Base-by-base conservation (phyloP, 2,797 vertebrate species). In the Acanthopagrus latus region DNA sequence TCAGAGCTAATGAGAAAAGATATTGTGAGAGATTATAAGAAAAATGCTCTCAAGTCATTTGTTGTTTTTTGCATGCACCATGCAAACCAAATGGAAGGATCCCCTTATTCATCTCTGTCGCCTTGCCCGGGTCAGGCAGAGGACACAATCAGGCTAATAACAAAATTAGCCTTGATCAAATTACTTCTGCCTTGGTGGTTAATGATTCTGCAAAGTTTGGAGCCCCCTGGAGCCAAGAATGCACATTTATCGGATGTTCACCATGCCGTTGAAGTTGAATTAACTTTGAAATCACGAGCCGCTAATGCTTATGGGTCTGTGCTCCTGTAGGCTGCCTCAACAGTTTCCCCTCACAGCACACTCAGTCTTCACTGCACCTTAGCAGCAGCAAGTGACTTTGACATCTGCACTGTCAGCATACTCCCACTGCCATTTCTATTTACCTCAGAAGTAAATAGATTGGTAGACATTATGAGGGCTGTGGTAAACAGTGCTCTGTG, bases 71-170 rank as follows among this genome's bases (percentile, higher is more conserved):
- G 41, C 20, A 71, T 66, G 67, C 63, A 72, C 27, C 12, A 10
- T 60, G 63, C 58, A 82, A 41, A 55, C 71, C 13, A 68, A 59
- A 78, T 38, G 48, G 54, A 79, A 58, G 6, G 38, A 67, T 68
- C 71, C 57, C 38, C 33, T 64, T 64, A 88, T 92, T 85, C 59
- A 88, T 92, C 84, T 82, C 54, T 68, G 81, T 81, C 68, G 43
- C 71, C 60, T 88, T 86, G 57, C 68, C 44, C 69, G 81, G 87
- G 88, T 93, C 87, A 89, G 64, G 54, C 71, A 89, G 72, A 91
- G 90, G 90, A 94, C 87, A 90, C 82, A 89, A 84, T 93, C 83
- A 91, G 83, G 85, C 83, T 88, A 93, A 93, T 84, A 91, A 91
- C 85, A 88, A 90, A 93, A 91, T 91, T 75, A 87, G 76, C 82